Conservation (phyloP, 2,113 vertebrate species). For the Brevimyrus niger region DNA sequence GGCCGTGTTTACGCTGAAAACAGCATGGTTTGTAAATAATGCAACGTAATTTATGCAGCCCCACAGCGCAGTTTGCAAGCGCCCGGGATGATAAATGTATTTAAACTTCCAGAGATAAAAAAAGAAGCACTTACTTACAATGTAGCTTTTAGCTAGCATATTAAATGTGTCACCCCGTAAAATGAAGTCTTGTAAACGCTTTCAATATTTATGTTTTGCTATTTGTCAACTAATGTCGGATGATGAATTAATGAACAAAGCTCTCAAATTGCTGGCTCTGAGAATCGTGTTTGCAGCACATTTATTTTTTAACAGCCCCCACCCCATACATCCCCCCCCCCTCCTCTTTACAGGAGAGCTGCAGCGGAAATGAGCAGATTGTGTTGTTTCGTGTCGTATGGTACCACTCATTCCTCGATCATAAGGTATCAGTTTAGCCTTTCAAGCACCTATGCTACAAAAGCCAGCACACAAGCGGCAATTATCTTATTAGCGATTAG, state of each 20-base stretch:
- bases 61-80: slow-evolving; percentile 37
- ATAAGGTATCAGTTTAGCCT: slow-evolving; percentile 43
- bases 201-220: slow-evolving; percentile 68
- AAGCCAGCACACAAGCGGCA: slow-evolving; percentile 48
- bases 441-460: slow-evolving; percentile 43
- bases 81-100: slow-evolving; percentile 36
- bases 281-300: slow-evolving; percentile 51
- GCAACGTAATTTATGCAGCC: slow-evolving; percentile 46
- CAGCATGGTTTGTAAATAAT: slow-evolving; percentile 49
- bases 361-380: slow-evolving; percentile 60
- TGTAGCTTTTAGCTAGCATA: slow-evolving; percentile 64
- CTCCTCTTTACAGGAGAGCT: slow-evolving; percentile 51
- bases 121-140: slow-evolving; percentile 38
- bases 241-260: slow-evolving; percentile 67
- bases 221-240: slow-evolving; percentile 70
- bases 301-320: slow-evolving; percentile 61
- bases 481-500: not conserved
- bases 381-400: slow-evolving; percentile 57
- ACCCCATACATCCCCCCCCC: not conserved
- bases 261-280: slow-evolving; percentile 49
- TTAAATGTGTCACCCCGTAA: slow-evolving; percentile 65
- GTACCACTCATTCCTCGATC: slow-evolving; percentile 47
- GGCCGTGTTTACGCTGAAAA: slow-evolving; percentile 41
- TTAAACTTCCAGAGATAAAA: slow-evolving; percentile 28
- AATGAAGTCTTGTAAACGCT: slow-evolving; percentile 57